Evolutionary conservation across 2,888 invertebrate genomes (phyloP), one percentile per base, ranked within the genome.

Genomic region (Dastarcus helophoroides): DNA sequence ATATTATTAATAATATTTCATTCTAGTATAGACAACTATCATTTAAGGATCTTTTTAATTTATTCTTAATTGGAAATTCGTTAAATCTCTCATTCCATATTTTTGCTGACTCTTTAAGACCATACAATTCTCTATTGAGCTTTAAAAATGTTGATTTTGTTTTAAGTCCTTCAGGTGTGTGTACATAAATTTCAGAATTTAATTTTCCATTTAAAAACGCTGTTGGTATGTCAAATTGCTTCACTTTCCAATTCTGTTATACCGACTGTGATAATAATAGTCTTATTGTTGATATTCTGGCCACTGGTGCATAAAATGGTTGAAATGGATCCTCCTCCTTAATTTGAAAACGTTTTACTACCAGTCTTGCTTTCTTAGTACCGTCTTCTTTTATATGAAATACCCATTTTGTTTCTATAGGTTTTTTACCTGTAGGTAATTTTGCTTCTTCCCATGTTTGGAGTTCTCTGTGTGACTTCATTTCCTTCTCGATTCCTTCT

Each of bases 281-380:
- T 34, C 32, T 30, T 25, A 32, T 21, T 10, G 38, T 32, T 16
- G 33, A 14, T 9, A 33, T 9, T 14, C 33, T 24, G 3, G 30
- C 29, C 2, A 40, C 40, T 7, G 37, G 37, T 11, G 39, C 26
- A 26, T 37, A 35, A 7, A 31, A 2, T 21, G 29, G 16, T 23
- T 30, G 17, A 29, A 26, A 28, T 3, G 4, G 4, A 4, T 19
- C 9, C 13, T 27, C 26, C 8, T 29, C 14, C 10, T 23, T 19
- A 4, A 24, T 29, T 36, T 46, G 43, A 36, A 35, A 45, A 7
- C 44, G 43, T 37, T 40, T 46, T 4, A 42, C 43, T 4, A 47
- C 42, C 22, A 47, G 15, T 27, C 41, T 29, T 8, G 43, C 44
- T 17, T 44, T 47, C 9, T 38, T 39, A 3, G 22, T 32, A 14